A percentile compares a stretch with the other conserved stretches of the same genome.
These are phyloP conservation scores for Heteromormyrus szaboi DNA, from an alignment of 2,797 vertebrate genomes.

Conservation along the genomic window DNA sequence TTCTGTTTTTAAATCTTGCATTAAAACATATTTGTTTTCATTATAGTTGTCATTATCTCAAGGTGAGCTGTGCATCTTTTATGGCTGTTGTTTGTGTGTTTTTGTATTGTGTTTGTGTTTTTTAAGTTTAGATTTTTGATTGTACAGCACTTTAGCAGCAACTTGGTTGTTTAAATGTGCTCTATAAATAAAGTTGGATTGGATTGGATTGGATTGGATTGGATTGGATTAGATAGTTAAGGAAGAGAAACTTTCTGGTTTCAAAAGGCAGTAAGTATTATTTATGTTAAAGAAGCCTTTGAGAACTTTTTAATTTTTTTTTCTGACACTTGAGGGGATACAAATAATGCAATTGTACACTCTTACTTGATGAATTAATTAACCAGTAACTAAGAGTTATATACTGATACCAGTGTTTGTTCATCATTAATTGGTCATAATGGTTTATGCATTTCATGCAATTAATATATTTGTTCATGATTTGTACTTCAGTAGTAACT, in stretches of 20 bases:
- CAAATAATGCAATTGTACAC: neutral
- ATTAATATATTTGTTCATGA: neutral
- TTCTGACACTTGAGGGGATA: neutral
- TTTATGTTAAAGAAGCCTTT: neutral
- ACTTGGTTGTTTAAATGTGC: no score
- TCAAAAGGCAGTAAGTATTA: neutral
- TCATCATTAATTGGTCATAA: neutral
- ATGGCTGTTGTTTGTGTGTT: no score
- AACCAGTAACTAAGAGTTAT: neutral
- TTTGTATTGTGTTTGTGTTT: no score
- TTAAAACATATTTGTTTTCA: no score
- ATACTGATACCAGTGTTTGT: neutral
- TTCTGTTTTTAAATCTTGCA: no score
- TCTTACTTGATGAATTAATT: neutral
- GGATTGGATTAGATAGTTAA: neutral
- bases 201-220: no score
- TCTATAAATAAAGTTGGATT: no score
- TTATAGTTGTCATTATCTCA: no score
- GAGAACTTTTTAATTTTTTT: neutral
- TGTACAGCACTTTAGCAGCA: no score
- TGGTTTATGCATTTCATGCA: neutral
- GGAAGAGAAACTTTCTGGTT: neutral
- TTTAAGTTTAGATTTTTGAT: no score
- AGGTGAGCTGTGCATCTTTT: no score
- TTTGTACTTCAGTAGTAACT: neutral